Percentiles rank a stretch among this genome's conserved stretches.
These are phyloP conservation scores for Agrochola lychnidis DNA, from an alignment of 2,888 invertebrate species.

Conservation along the genomic window DNA sequence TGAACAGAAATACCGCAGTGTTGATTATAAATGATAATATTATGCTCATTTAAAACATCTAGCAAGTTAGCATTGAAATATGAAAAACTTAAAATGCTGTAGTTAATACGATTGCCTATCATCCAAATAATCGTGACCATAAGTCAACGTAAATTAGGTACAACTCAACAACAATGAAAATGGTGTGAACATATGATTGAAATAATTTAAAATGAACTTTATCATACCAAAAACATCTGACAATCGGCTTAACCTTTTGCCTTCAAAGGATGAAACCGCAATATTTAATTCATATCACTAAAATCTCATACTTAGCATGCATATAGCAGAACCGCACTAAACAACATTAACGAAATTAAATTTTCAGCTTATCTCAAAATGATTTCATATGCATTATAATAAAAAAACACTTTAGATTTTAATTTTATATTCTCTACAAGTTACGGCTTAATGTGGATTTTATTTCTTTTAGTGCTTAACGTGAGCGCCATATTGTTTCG, in stretches of 20 bases:
- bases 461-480: conserved; percentile 65
- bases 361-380: conserved; percentile 69
- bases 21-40: not conserved
- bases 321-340: conserved; percentile 41
- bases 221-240: conserved; percentile 7
- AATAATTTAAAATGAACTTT: conserved; percentile 4
- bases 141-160: not conserved
- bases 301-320: conserved; percentile 56
- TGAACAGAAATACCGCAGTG: not conserved
- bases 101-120: not conserved
- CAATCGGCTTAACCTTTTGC: conserved; percentile 18
- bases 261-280: conserved; percentile 46
- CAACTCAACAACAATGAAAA: not conserved
- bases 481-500: conserved; percentile 60
- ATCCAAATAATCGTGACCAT: not conserved
- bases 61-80: not conserved
- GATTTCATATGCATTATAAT: conserved; percentile 63
- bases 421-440: conserved; percentile 67
- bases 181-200: not conserved
- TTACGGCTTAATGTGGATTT: conserved; percentile 67
- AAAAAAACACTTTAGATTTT: conserved; percentile 69
- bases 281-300: conserved; percentile 57
- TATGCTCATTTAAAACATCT: not conserved
- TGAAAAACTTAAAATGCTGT: not conserved
- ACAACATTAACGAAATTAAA: conserved; percentile 72